Percentiles rank a stretch among this genome's conserved stretches.
Evolutionary conservation across 2,113 vertebrate genomes (phyloP).

Genomic region (Bubo blakistoni): DNA sequence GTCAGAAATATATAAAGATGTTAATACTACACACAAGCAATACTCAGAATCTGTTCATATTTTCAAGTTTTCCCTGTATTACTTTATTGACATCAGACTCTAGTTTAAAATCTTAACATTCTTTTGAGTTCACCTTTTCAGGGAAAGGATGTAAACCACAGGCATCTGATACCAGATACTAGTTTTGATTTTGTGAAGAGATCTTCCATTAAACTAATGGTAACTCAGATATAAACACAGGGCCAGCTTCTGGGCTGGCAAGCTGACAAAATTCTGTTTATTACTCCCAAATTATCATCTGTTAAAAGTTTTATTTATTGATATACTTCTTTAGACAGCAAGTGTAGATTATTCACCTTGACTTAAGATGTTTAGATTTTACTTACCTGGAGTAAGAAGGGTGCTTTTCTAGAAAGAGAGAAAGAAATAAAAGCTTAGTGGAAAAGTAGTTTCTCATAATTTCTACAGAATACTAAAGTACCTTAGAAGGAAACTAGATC

Average conservation of each 20-base stretch:
- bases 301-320: not conserved
- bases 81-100: not conserved
- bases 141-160: not conserved
- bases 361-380: not conserved
- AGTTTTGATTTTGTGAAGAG: not conserved
- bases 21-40: not conserved
- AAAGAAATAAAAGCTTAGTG: not conserved
- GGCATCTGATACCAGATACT: not conserved
- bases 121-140: not conserved
- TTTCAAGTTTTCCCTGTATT: not conserved
- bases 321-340: not conserved
- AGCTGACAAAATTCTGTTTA: not conserved
- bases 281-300: not conserved
- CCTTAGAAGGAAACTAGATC: not conserved
- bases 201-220: not conserved
- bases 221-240: not conserved
- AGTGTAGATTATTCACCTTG: not conserved
- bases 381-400: constrained; percentile 88
- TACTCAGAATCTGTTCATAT: not conserved
- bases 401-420: constrained; percentile 81
- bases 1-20: not conserved
- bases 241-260: not conserved
- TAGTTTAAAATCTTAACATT: not conserved
- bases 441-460: not conserved
- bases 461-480: not conserved